phyloP scores from a whole-genome alignment of 2,888 invertebrate species.

The Polietes domitor region DNA sequence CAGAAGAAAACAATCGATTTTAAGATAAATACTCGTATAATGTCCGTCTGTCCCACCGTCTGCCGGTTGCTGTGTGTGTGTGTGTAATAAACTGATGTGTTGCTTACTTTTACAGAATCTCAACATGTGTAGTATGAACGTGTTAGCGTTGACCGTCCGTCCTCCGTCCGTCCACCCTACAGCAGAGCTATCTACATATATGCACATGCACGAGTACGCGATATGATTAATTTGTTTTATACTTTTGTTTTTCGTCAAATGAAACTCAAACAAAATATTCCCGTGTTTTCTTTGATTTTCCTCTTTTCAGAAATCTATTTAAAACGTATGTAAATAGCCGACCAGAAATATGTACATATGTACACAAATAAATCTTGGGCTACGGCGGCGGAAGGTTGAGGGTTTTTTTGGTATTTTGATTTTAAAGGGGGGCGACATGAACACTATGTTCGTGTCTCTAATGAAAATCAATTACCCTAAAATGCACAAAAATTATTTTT shows the following conservation, averaged over 20 bases:
- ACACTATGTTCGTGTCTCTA: background rate
- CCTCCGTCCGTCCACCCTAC: background rate
- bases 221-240: constrained; percentile 34
- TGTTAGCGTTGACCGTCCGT: background rate
- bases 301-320: constrained; percentile 10
- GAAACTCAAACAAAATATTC: background rate
- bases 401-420: no score
- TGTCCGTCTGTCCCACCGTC: background rate
- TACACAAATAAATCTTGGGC: background rate
- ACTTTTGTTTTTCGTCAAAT: constrained; percentile 20
- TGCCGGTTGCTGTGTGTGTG: no score
- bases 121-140: background rate
- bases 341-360: background rate
- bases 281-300: background rate
- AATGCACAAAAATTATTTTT: constrained; percentile 16
- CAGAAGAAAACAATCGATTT: constrained; percentile 33
- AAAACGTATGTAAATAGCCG: background rate
- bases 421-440: no score
- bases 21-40: constrained; percentile 20
- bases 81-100: background rate
- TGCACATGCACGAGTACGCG: background rate
- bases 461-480: constrained; percentile 22
- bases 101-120: background rate
- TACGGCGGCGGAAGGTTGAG: background rate
- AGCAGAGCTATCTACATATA: background rate